Evolutionary conservation across 1,140 invertebrate species (phyloP), one percentile per base, ranked within the genome.

Genomic region (Drosophila willistoni): DNA sequence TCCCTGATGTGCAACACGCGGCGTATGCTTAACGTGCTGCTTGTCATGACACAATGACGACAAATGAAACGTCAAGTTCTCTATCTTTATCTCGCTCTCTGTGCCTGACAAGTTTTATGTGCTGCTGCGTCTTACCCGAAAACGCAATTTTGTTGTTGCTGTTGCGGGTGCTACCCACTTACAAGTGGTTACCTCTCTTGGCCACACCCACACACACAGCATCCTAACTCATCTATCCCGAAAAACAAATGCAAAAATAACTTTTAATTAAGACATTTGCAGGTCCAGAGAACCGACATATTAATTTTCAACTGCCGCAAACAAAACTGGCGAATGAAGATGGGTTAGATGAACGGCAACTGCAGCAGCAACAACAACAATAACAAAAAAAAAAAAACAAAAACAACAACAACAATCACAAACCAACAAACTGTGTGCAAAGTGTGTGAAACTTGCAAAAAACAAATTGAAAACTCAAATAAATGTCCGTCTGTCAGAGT

Each of bases 261-360:
- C 75, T 85, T 85, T 85, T 87, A 85, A 87, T 85, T 85, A 87
- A 82, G 82, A 85, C 83, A 87, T 76, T 85, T 87, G 75, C 75
- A 76, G 83, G 75, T 70, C 82, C 75, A 84, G 71, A 82, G 75
- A 65, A 60, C 66, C 64, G 75, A 87, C 83, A 85, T 87, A 87
- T 85, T 85, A 87, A 87, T 85, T 85, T 85, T 68, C 75, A 73
- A 72, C 73, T 78, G 74, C 74, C 70, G 79, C 79, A 77, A 74
- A 77, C 78, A 79, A 77, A 80, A 68, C 75, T 39, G 71, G 65
- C 80, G 76, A 82, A 75, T 82, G 79, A 75, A 82, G 79, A 77
- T 61, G 79, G 17, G 17, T 72, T 51, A 41, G n/a, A 71, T 71
- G 57, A 65, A 83, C 68, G 65, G 65, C 36, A 39, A 39, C 36